Conservation (phyloP, 2,113 vertebrate genomes). For the Camelus dromedarius region DNA sequence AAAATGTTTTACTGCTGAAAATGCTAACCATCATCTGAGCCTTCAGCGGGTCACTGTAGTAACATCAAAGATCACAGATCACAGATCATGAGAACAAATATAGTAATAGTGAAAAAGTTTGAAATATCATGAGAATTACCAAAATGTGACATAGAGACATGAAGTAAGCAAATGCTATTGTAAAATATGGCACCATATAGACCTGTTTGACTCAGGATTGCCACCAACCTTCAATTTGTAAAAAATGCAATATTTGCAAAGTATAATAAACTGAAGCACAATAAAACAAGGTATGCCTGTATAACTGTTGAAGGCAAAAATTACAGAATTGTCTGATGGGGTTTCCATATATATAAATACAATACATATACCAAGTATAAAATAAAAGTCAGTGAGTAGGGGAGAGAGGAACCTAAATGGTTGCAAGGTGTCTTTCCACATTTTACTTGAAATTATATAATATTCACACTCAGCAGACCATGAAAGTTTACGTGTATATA, state of each 20-base stretch:
- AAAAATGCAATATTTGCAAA: not conserved
- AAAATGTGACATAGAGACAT: not conserved
- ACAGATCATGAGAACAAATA: not conserved
- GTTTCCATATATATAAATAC: not conserved
- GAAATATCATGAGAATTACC: not conserved
- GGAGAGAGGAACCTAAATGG: not conserved
- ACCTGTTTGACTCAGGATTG: not conserved
- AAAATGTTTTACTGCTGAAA: not conserved
- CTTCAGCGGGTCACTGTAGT: not conserved
- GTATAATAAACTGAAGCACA: not conserved
- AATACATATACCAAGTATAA: not conserved
- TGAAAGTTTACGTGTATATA: conserved; percentile 9
- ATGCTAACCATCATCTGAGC: not conserved
- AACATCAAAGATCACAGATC: not conserved
- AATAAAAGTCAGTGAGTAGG: not conserved
- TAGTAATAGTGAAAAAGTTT: not conserved
- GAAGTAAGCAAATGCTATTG: not conserved
- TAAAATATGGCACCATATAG: not conserved
- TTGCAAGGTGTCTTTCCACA: not conserved
- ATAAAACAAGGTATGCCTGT: not conserved
- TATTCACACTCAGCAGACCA: not conserved
- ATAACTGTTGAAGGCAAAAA: not conserved
- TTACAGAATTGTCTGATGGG: not conserved
- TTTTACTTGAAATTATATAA: not conserved
- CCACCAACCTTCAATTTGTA: not conserved